Base-by-base conservation (phyloP, 2,113 vertebrate genomes). In the Geococcyx californianus region DNA sequence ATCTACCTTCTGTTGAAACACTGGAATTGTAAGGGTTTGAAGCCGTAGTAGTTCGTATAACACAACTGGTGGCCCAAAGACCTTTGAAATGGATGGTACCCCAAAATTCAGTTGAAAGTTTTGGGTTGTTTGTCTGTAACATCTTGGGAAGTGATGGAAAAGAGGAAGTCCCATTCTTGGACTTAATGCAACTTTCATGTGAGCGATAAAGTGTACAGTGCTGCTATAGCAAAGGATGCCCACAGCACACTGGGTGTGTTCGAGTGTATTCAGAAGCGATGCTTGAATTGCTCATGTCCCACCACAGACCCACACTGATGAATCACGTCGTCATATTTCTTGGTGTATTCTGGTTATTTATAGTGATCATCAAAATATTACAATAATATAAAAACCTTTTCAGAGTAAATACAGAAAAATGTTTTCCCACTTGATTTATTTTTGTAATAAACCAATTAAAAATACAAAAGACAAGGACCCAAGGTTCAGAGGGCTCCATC, bases 371-470 rank as follows among this genome's bases (percentile, higher is more conserved):
- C 59, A 83, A 76, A 79, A 44, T 16, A 29, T 11, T 29, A 8
- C 9, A 76, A 38, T 59, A 69, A 51, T 44, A 76, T 15, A 60
- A 54, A 94, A 80, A 14, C 36, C 60, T n/a, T 28, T 95, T 55
- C 9, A 3, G 44, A 84, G 34, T 97, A 84, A 96, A 96, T 94
- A 94, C 90, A 92, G n/a, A 93, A 94, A 89, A 73, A 75, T 72
- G 36, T 86, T 96, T 96, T 97, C 97, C 94, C 78, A 96, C 70
- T 97, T 97, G 97, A 98, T 98, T 98, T 98, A 98, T 98, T 98
- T 95, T 98, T 97, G 98, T 98, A 98, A 98, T 98, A 98, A 98
- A 98, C 97, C 94, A 97, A 99, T 99, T 99, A 98, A 97, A 97
- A 98, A 97, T 98, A 98, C 97, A 98, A 98, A 98, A 98, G 95